These are phyloP conservation scores for Hypomecis atomaria DNA, from an alignment of 2,888 invertebrate species.

Conservation along the genomic window DNA sequence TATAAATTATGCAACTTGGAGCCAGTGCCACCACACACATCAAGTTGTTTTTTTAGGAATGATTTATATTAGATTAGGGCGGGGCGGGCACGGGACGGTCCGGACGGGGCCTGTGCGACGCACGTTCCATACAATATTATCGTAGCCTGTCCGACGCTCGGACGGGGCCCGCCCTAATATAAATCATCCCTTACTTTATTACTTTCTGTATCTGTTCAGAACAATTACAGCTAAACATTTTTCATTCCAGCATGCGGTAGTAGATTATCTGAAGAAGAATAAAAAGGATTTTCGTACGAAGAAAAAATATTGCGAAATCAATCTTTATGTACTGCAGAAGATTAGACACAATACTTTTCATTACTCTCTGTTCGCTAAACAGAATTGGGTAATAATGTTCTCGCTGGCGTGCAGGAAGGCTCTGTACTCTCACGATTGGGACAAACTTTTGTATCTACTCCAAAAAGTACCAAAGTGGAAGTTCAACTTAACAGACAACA, in stretches of 20 bases:
- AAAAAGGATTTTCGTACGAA: conserved; percentile 11
- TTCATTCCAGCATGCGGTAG: conserved; percentile 58
- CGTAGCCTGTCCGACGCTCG: too few relatives aligned
- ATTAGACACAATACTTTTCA: conserved; percentile 9
- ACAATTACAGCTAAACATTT: not conserved
- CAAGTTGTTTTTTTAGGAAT: too few relatives aligned
- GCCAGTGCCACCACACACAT: too few relatives aligned
- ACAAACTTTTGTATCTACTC: conserved; percentile 66
- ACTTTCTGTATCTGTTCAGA: not conserved
- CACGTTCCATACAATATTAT: too few relatives aligned
- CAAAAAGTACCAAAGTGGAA: conserved; percentile 67
- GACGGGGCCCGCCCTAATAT: too few relatives aligned
- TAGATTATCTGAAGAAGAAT: conserved; percentile 34
- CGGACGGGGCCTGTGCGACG: too few relatives aligned
- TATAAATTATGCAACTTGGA: not conserved
- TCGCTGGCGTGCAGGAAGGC: conserved; percentile 51
- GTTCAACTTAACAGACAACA: conserved; percentile 53
- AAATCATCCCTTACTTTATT: too few relatives aligned
- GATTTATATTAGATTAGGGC: too few relatives aligned
- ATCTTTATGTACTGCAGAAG: conserved; percentile 55
- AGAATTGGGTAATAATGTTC: conserved; percentile 21
- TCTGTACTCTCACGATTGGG: conserved; percentile 73
- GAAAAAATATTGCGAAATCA: conserved; percentile 32
- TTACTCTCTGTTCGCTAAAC: conserved; percentile 12
- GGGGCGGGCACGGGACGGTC: too few relatives aligned